Conservation (phyloP, 35 echinoderm and acorn worm species). For the Chiridota heheva region DNA sequence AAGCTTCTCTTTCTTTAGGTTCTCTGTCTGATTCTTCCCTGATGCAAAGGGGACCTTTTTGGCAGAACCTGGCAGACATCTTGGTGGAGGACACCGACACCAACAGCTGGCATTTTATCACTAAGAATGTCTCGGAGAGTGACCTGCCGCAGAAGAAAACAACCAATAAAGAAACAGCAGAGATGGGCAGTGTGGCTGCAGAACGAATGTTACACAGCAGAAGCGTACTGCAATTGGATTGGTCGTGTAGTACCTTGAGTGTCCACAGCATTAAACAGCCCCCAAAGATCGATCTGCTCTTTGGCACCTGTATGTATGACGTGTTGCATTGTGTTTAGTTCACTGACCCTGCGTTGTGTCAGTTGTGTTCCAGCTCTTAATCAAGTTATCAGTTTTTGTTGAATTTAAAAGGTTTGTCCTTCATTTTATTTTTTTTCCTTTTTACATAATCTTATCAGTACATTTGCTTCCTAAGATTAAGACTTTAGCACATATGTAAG, state of each 20-base stretch:
- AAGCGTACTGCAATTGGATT: conserved; percentile 64
- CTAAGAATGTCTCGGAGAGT: not conserved
- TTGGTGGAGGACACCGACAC: conserved; percentile 26
- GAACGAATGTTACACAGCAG: conserved; percentile 26
- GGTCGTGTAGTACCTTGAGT: conserved; percentile 69
- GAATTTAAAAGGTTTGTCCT: too few relatives aligned
- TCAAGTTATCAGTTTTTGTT: not conserved
- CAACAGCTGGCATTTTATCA: not conserved
- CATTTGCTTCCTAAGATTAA: too few relatives aligned
- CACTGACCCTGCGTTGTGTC: not conserved
- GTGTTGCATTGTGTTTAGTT: conserved; percentile 7
- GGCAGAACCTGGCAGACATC: conserved; percentile 19
- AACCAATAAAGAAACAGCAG: not conserved
- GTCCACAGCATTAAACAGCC: conserved; percentile 55
- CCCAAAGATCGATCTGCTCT: not conserved
- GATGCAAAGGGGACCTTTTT: conserved; percentile 20
- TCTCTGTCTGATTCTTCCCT: conserved; percentile 18
- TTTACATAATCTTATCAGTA: too few relatives aligned
- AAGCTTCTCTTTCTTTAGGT: not conserved
- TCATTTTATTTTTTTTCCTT: too few relatives aligned
- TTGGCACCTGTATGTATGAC: conserved; percentile 65
- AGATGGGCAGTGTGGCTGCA: conserved; percentile 27
- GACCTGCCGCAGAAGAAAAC: not conserved
- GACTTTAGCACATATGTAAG: too few relatives aligned
- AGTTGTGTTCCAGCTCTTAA: not conserved